Evolutionary conservation across 2,888 invertebrate species (phyloP).

Genomic region (Tetranychus piercei): DNA sequence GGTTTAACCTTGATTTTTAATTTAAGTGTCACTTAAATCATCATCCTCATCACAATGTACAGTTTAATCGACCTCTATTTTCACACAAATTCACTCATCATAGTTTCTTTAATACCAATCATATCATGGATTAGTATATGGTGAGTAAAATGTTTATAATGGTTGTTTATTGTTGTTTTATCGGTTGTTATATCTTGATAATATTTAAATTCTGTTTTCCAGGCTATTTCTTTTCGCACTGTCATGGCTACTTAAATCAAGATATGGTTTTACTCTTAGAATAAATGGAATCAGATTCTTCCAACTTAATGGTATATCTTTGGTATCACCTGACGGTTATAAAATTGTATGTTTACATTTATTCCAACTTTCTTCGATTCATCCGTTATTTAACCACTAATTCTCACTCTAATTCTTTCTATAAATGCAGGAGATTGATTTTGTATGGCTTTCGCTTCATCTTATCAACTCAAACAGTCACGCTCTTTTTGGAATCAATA

Average conservation of each 20-base stretch:
- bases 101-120: not conserved
- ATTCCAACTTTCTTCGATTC: not conserved
- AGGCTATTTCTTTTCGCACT: not conserved
- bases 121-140: slow-evolving; percentile 1
- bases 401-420: not conserved
- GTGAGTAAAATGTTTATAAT: not conserved
- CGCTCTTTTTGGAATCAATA: slow-evolving; percentile 17
- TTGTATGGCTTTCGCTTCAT: slow-evolving; percentile 21
- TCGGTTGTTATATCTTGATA: not conserved
- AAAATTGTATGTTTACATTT: slow-evolving; percentile 1
- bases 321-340: not conserved
- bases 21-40: not conserved
- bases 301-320: not conserved
- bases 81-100: not conserved
- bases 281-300: slow-evolving; percentile 5
- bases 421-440: slow-evolving; percentile 24
- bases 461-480: slow-evolving; percentile 23
- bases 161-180: not conserved
- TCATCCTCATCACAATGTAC: not conserved
- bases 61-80: not conserved
- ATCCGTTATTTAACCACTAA: not conserved
- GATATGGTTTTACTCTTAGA: not conserved
- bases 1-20: not conserved
- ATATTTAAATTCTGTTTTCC: not conserved
- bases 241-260: not conserved